Conservation (phyloP, 2,888 invertebrate species). For the Trissolcus japonicus region DNA sequence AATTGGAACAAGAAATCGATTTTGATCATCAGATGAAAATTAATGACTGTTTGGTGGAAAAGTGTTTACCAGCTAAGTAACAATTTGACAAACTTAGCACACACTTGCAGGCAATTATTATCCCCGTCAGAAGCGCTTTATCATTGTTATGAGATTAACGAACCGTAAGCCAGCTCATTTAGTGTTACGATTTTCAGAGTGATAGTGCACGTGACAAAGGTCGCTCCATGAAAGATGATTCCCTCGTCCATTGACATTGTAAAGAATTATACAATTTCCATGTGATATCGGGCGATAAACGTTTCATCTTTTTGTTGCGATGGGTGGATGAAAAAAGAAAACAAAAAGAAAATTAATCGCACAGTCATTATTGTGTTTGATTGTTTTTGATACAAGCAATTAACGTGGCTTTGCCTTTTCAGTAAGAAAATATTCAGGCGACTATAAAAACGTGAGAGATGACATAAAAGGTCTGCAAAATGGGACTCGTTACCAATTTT, state of each 20-base stretch:
- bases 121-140: constrained; percentile 40
- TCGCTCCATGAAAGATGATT: constrained; percentile 26
- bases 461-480: too few relatives aligned
- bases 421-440: too few relatives aligned
- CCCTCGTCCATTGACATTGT: not conserved
- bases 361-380: too few relatives aligned
- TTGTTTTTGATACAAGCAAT: constrained; percentile 1
- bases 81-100: constrained; percentile 40
- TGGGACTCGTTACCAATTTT: too few relatives aligned
- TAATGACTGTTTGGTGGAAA: constrained; percentile 11
- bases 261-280: too few relatives aligned
- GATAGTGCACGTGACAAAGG: constrained; percentile 40
- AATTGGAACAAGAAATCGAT: too few relatives aligned
- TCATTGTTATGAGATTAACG: constrained; percentile 56
- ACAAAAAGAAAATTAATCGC: too few relatives aligned
- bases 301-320: too few relatives aligned
- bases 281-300: too few relatives aligned
- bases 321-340: too few relatives aligned
- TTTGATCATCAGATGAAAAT: too few relatives aligned
- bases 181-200: constrained; percentile 50
- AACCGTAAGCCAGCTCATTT: constrained; percentile 52
- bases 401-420: not conserved
- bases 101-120: constrained; percentile 43
- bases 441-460: too few relatives aligned
- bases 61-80: constrained; percentile 33